Percentiles rank a stretch among this genome's conserved stretches.
Conservation (phyloP, 2,888 invertebrate species). For the Metallyticus violacea region DNA sequence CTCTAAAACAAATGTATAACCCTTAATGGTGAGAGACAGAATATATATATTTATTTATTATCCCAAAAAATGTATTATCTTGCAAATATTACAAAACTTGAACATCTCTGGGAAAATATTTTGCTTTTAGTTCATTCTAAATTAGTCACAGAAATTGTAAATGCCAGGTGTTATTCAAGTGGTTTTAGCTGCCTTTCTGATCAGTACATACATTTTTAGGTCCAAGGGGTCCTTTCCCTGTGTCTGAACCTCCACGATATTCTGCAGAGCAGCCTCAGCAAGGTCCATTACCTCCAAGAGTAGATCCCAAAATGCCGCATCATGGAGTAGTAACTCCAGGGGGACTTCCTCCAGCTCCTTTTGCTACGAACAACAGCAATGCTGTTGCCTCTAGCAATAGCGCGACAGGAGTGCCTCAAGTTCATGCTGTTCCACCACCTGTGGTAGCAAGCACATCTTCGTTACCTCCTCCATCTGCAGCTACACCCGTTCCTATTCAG, state of each 20-base stretch:
- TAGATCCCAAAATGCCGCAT: slow-evolving; percentile 2
- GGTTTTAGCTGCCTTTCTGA: too few species aligned
- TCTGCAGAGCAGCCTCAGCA: slow-evolving; percentile 6
- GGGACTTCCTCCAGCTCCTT: slow-evolving; percentile 25
- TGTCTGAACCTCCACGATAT: slow-evolving; percentile 11
- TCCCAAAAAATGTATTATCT: too few species aligned
- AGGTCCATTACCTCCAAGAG: slow-evolving; percentile 11
- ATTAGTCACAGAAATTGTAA: too few species aligned
- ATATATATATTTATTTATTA: too few species aligned
- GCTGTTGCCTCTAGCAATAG: neutral
- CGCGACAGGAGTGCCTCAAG: slow-evolving; percentile 6
- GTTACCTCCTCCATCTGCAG: neutral
- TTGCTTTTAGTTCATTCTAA: too few species aligned
- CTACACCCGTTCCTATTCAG: neutral
- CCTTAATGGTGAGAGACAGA: too few species aligned
- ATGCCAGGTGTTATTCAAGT: too few species aligned
- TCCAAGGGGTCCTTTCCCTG: slow-evolving; percentile 8
- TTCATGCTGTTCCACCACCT: neutral
- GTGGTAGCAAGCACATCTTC: neutral
- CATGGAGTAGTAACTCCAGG: neutral
- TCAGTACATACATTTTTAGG: neutral
- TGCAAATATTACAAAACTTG: too few species aligned
- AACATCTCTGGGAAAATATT: too few species aligned
- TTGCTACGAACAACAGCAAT: slow-evolving; percentile 3
- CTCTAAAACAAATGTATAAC: too few species aligned